Evolutionary conservation across 2,113 vertebrate species (phyloP).

Genomic region (Platysteira castanea): DNA sequence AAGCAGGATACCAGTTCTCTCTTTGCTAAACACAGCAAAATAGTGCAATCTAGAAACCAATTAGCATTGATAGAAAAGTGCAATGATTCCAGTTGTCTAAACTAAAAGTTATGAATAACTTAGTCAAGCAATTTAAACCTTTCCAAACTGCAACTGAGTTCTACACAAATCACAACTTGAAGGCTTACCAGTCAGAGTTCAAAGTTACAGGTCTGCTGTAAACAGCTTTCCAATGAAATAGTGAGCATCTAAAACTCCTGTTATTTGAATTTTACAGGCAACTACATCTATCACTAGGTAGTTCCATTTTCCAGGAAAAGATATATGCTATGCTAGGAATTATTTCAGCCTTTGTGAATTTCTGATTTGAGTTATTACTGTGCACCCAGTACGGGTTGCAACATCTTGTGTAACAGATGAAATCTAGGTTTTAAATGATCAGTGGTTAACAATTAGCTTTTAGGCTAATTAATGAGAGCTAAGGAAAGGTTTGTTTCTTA

Average conservation of each 20-base stretch:
- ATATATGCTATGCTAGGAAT: background rate
- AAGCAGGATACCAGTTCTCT: background rate
- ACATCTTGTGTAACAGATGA: background rate
- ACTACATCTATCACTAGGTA: background rate
- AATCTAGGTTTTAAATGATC: background rate
- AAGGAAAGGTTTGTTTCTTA: background rate
- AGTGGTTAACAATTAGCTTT: background rate
- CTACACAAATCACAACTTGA: background rate
- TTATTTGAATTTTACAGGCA: background rate
- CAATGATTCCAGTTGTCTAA: background rate
- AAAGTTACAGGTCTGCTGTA: background rate
- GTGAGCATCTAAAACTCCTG: background rate
- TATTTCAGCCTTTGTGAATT: background rate
- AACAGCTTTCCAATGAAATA: background rate
- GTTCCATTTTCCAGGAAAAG: background rate
- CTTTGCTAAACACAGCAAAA: constrained; percentile 23
- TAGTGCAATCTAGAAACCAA: background rate
- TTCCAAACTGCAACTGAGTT: background rate
- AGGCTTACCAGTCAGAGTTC: background rate
- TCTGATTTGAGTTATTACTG: background rate
- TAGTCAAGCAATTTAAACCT: background rate
- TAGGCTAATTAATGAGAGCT: background rate
- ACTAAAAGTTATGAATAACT: background rate
- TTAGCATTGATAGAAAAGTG: background rate
- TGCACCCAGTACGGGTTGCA: background rate